Conservation (phyloP, 2,113 vertebrate genomes). For the Epinephelus cyanopodus region DNA sequence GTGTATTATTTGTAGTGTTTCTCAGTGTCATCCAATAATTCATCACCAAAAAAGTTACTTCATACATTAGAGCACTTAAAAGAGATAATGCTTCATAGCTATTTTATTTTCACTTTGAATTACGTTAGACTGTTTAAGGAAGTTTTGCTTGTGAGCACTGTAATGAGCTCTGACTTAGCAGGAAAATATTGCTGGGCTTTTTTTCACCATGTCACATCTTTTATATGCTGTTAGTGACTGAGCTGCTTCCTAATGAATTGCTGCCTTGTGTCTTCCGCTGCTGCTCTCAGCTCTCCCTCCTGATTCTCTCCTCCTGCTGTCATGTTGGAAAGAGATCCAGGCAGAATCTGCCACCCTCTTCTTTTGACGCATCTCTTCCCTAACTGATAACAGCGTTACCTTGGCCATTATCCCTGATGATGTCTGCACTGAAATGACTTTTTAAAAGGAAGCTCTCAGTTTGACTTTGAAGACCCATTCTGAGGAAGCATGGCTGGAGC, state of each 20-base stretch:
- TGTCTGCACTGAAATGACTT: slow-evolving; percentile 41
- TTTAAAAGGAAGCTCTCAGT: slow-evolving; percentile 50
- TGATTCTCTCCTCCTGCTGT: slow-evolving; percentile 69
- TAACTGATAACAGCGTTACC: slow-evolving; percentile 62
- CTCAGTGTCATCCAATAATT: slow-evolving; percentile 3
- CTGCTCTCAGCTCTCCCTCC: slow-evolving; percentile 49
- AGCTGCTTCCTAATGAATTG: slow-evolving; percentile 67
- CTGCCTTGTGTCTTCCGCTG: slow-evolving; percentile 49
- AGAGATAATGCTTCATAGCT: neutral
- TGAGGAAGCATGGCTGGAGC: slow-evolving; percentile 21
- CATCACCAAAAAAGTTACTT: slow-evolving; percentile 20
- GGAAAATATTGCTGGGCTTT: slow-evolving; percentile 30
- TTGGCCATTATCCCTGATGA: slow-evolving; percentile 68
- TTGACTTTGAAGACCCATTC: slow-evolving; percentile 63
- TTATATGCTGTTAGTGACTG: slow-evolving; percentile 64
- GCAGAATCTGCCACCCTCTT: slow-evolving; percentile 56
- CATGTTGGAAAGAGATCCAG: slow-evolving; percentile 69
- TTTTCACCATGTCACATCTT: slow-evolving; percentile 39
- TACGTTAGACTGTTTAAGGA: slow-evolving; percentile 43
- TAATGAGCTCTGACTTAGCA: slow-evolving; percentile 70
- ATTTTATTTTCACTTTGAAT: slow-evolving; percentile 58
- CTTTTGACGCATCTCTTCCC: slow-evolving; percentile 61
- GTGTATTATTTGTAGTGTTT: slow-evolving; percentile 10
- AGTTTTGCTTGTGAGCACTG: slow-evolving; percentile 52
- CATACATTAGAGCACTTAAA: neutral